Base-by-base conservation (phyloP, 2,113 vertebrate species). In the Prochilodus magdalenae region DNA sequence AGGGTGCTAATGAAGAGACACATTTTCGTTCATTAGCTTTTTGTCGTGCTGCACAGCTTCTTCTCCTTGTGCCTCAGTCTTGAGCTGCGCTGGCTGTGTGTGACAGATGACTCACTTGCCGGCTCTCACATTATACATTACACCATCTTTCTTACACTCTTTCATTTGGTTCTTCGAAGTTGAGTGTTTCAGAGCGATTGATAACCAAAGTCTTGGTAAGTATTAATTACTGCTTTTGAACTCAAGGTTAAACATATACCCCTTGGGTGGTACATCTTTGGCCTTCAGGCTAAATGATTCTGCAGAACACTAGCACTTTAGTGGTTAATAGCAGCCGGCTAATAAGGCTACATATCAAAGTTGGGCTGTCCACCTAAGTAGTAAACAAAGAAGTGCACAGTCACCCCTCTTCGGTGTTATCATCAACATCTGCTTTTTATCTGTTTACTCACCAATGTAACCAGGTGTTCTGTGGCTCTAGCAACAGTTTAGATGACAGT, bases 11-110 rank as follows among this genome's bases (percentile, higher is more conserved):
- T 81, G 70, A 59, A 81, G 71, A 29, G 29, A 65, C 26, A 26
- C 22, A 47, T 78, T 67, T 82, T 77, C 18, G 47, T 65, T 87
- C 88, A 92, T 92, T 90, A 27, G 81, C 81, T n/a, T 86, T 87
- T 76, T 51, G 40, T 66, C 1, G 40, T 57, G 10, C 75, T 29
- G 44, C 40, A 49, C 60, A 49, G 60, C 62, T 79, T 16, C 30
- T 59, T n/a, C 18, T 60, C 26, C 22, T 15, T 30, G 18, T 60
- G 20, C 55, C 30, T 74, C 14, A 22, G 15, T 59, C 15, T 75
- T 12, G 10, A 36, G 27, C 44, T 8, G 70, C 44, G 8, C 70
- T 51, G 49, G 44, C 53, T 59, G 53, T 30, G 53, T 30, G 29
- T 24, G 33, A 13, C 18, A 36, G 65, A 36, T 57, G 73, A 26